Percentiles rank a stretch among this genome's conserved stretches.
Evolutionary conservation across 1,140 invertebrate species (phyloP).

Genomic region (Drosophila paulistorum): DNA sequence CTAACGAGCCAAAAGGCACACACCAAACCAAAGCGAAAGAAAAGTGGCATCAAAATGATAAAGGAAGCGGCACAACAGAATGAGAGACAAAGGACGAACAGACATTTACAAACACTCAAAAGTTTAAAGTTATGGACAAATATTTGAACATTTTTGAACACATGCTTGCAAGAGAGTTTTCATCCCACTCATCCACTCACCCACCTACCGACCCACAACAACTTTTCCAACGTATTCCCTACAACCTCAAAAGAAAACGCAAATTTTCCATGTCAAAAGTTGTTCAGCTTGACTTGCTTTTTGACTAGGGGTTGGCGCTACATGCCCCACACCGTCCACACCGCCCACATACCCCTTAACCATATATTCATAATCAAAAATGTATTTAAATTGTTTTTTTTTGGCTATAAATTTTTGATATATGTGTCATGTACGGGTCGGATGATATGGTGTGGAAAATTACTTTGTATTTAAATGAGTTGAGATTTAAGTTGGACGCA

Average conservation of each 20-base stretch:
- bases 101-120: conserved; percentile 27
- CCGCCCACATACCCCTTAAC: background rate
- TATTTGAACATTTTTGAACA: conserved; percentile 28
- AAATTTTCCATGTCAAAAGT: conserved; percentile 72
- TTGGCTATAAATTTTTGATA: conserved; percentile 76
- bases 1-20: conserved; percentile 34
- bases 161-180: background rate
- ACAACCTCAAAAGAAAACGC: conserved; percentile 18
- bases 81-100: too few species aligned
- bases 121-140: conserved; percentile 20
- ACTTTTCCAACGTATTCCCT: background rate
- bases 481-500: conserved; percentile 13
- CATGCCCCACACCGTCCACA: background rate
- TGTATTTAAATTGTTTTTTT: conserved; percentile 78
- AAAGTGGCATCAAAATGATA: conserved; percentile 27
- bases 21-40: conserved; percentile 15
- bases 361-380: conserved; percentile 73
- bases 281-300: conserved; percentile 79
- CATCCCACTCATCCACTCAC: too few species aligned
- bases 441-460: conserved; percentile 77
- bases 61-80: conserved; percentile 11
- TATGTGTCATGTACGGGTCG: conserved; percentile 53
- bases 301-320: conserved; percentile 48
- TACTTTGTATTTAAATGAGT: conserved; percentile 79
- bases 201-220: background rate